These are phyloP conservation scores for Rhinella marina DNA, from an alignment of 2,797 vertebrate genomes.

Conservation along the genomic window DNA sequence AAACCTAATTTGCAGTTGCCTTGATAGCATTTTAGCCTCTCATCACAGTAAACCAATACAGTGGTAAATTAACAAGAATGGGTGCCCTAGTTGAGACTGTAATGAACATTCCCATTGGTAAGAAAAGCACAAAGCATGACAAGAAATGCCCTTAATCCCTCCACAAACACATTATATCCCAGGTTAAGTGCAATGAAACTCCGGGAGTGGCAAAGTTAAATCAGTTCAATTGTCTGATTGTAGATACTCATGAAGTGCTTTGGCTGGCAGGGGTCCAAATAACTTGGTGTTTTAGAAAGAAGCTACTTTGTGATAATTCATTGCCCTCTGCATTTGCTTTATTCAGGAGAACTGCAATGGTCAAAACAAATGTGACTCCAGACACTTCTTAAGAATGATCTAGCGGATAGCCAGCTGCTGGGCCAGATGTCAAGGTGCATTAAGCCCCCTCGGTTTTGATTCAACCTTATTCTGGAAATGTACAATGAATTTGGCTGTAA, in stretches of 20 bases:
- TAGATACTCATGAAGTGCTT: conserved; percentile 76
- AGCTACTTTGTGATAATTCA: conserved; percentile 83
- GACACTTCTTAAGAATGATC: conserved; percentile 75
- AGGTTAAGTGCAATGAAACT: conserved; percentile 82
- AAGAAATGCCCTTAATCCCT: conserved; percentile 63
- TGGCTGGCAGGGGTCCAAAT: conserved; percentile 77
- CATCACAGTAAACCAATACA: conserved; percentile 74
- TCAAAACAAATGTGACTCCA: conserved; percentile 75
- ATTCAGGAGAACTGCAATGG: conserved; percentile 77
- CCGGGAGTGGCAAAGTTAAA: conserved; percentile 80
- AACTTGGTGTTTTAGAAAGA: conserved; percentile 74
- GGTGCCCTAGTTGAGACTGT: conserved; percentile 76
- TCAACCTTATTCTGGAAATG: conserved; percentile 72
- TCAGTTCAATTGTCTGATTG: conserved; percentile 83
- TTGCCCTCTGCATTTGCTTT: conserved; percentile 78
- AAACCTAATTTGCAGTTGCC: conserved; percentile 50
- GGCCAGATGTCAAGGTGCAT: conserved; percentile 82
- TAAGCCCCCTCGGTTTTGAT: conserved; percentile 77
- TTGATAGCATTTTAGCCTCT: conserved; percentile 55
- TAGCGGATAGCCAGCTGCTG: conserved; percentile 78
- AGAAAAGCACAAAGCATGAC: conserved; percentile 76
- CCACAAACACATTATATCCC: conserved; percentile 74
- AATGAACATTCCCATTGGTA: conserved; percentile 71
- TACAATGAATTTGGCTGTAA: conserved; percentile 76
- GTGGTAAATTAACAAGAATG: conserved; percentile 79